Evolutionary conservation across 2,888 invertebrate genomes (phyloP).

Genomic region (Lepidochrysops patricia): DNA sequence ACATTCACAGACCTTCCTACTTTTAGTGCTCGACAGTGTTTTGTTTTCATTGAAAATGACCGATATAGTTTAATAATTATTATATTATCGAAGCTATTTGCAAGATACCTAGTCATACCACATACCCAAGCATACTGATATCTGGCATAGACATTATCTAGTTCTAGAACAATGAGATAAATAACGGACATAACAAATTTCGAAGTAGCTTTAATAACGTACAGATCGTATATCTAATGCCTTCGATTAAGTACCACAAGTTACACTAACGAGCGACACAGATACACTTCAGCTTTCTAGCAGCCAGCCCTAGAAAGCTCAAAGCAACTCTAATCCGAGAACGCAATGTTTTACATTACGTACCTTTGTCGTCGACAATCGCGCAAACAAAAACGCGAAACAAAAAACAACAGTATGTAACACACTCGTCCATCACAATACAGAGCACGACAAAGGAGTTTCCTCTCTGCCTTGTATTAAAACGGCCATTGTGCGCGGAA

Average conservation of each 20-base stretch:
- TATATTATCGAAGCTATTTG: no score
- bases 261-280: background rate
- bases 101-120: no score
- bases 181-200: background rate
- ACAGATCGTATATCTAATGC: no score
- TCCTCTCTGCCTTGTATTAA: constrained; percentile 71
- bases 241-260: no score
- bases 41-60: no score
- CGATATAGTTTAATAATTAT: no score
- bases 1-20: no score
- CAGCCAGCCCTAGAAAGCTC: constrained; percentile 4
- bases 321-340: constrained; percentile 21
- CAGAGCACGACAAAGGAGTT: constrained; percentile 56
- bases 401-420: constrained; percentile 51
- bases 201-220: no score
- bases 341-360: constrained; percentile 34
- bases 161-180: no score
- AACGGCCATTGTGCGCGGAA: constrained; percentile 65
- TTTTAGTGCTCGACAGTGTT: no score
- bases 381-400: constrained; percentile 49
- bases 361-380: constrained; percentile 57
- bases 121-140: no score
- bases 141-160: no score
- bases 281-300: background rate
- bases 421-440: constrained; percentile 64